These are phyloP conservation scores for Dissostichus mawsoni DNA, from an alignment of 2,113 vertebrate genomes.

Conservation along the genomic window DNA sequence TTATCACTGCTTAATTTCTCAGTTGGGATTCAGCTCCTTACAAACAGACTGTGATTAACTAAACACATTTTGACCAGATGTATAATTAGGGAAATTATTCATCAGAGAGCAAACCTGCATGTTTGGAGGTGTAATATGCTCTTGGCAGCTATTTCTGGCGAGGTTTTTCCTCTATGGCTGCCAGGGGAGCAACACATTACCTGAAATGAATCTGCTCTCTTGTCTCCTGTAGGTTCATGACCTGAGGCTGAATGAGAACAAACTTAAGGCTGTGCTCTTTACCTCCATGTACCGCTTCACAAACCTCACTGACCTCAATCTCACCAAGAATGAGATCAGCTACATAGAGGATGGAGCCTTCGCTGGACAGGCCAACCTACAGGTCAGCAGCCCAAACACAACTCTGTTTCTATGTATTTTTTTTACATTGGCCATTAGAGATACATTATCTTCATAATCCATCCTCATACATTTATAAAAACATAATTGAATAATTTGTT, in stretches of 20 bases:
- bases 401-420: neutral
- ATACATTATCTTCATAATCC: neutral
- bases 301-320: constrained; percentile 97
- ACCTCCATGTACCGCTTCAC: constrained; percentile 96
- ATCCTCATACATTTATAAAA: neutral
- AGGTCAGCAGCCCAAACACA: constrained; percentile 67
- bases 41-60: constrained; percentile 20
- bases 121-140: neutral
- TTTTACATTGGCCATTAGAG: neutral
- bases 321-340: constrained; percentile 98
- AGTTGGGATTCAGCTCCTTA: constrained; percentile 3
- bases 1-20: neutral
- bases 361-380: constrained; percentile 94
- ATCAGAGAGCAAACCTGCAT: neutral
- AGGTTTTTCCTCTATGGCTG: neutral
- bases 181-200: neutral
- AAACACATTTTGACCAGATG: neutral
- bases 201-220: neutral
- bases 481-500: neutral
- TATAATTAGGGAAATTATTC: constrained; percentile 12
- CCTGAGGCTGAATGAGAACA: constrained; percentile 97
- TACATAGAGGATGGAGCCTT: constrained; percentile 99
- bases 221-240: constrained; percentile 86
- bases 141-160: constrained; percentile 13
- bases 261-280: constrained; percentile 95